Evolutionary conservation across 2,797 vertebrate species (phyloP).

Genomic region (Distichodus sexfasciatus): DNA sequence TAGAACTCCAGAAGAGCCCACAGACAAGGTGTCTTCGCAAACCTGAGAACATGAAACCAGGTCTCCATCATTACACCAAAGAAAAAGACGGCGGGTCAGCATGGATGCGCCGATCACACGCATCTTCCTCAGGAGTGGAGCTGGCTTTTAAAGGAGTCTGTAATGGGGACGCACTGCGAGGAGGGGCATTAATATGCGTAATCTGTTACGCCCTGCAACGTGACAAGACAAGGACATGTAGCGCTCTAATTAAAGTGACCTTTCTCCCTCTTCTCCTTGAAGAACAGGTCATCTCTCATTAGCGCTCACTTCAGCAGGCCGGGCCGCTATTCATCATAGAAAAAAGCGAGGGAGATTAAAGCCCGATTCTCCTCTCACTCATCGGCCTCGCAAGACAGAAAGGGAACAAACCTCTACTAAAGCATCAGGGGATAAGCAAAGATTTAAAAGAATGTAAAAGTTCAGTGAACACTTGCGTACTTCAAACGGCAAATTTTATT

Average conservation of each 20-base stretch:
- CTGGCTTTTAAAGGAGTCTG: constrained; percentile 48
- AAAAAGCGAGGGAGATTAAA: constrained; percentile 39
- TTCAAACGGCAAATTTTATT: constrained; percentile 70
- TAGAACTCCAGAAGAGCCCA: not conserved
- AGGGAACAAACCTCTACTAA: constrained; percentile 5
- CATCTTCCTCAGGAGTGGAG: constrained; percentile 50
- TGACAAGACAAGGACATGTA: constrained; percentile 68
- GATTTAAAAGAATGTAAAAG: not conserved
- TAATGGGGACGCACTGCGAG: constrained; percentile 60
- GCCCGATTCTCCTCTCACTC: not conserved
- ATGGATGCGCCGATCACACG: constrained; percentile 56
- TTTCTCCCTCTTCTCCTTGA: constrained; percentile 60
- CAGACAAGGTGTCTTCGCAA: not conserved
- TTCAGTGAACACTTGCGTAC: constrained; percentile 9
- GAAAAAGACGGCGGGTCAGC: constrained; percentile 52
- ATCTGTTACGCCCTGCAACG: constrained; percentile 62
- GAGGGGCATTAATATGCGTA: constrained; percentile 68
- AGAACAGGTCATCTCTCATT: constrained; percentile 74
- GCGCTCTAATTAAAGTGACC: constrained; percentile 75
- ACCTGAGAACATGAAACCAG: not conserved
- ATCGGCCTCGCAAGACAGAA: constrained; percentile 7
- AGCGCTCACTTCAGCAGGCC: constrained; percentile 56
- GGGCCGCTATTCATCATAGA: constrained; percentile 61
- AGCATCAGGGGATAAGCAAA: not conserved
- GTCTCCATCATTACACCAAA: constrained; percentile 1